Evolutionary conservation across 2,888 invertebrate genomes (phyloP).

Genomic region (Cephus runcator): DNA sequence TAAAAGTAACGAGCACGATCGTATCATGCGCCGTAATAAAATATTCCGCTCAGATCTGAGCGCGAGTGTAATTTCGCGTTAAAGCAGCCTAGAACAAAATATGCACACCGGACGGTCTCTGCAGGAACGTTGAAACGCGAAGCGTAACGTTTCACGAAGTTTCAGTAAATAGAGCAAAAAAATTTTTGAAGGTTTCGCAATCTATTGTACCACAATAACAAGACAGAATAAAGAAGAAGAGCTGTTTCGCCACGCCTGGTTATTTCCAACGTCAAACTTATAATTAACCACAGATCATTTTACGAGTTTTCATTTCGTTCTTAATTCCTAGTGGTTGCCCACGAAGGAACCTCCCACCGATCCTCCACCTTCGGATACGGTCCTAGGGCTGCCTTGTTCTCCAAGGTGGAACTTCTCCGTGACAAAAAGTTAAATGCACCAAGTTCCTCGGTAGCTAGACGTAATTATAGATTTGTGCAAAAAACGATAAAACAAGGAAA

Average conservation of each 20-base stretch:
- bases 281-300: not conserved
- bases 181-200: not conserved
- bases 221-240: not conserved
- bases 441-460: not conserved
- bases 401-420: not conserved
- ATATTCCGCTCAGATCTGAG: slow-evolving; percentile 32
- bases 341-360: not conserved
- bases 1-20: slow-evolving; percentile 52
- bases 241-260: not conserved
- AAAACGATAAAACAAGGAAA: not conserved
- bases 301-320: not conserved
- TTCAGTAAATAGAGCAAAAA: not conserved
- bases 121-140: not conserved
- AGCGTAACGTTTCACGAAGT: not conserved
- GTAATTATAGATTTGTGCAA: not conserved
- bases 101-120: not conserved
- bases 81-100: not conserved
- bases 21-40: slow-evolving; percentile 42
- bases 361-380: not conserved
- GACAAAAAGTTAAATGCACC: not conserved
- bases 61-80: not conserved
- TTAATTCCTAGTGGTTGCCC: not conserved
- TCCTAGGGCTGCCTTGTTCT: not conserved
- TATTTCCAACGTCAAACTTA: not conserved
- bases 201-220: not conserved